phyloP scores from a whole-genome alignment of 2,797 vertebrate species.

The Squalus acanthias region DNA sequence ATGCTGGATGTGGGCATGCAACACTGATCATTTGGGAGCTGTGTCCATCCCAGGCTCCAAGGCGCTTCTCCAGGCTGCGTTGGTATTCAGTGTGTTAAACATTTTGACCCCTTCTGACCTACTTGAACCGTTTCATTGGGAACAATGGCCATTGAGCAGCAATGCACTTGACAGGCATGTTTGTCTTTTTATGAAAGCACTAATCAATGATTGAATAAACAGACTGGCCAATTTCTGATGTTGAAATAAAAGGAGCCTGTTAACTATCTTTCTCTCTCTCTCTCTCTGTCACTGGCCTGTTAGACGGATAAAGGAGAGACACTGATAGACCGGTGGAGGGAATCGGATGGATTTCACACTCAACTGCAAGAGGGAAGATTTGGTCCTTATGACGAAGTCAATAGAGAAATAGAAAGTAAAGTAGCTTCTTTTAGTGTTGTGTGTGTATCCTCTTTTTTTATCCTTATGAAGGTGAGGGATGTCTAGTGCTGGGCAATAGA shows the following conservation, averaged over 20 bases:
- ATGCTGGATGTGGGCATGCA: neutral
- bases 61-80: neutral
- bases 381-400: neutral
- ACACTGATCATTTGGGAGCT: neutral
- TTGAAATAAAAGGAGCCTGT: neutral
- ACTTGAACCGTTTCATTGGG: constrained; percentile 15
- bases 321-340: neutral
- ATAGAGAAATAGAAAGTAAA: neutral
- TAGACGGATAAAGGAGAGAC: neutral
- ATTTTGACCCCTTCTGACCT: constrained; percentile 33
- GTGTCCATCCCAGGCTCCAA: neutral
- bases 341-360: neutral
- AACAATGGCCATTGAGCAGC: constrained; percentile 30
- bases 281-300: neutral
- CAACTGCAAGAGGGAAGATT: neutral
- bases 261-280: neutral
- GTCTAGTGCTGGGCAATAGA: neutral
- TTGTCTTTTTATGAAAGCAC: constrained; percentile 30
- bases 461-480: neutral
- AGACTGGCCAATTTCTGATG: neutral
- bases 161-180: constrained; percentile 28
- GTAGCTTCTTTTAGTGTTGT: neutral
- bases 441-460: too few relatives aligned
- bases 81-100: constrained; percentile 23
- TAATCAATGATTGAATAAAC: constrained; percentile 32